Conservation (phyloP, 1,140 invertebrate species). For the Vanessa tameamea region DNA sequence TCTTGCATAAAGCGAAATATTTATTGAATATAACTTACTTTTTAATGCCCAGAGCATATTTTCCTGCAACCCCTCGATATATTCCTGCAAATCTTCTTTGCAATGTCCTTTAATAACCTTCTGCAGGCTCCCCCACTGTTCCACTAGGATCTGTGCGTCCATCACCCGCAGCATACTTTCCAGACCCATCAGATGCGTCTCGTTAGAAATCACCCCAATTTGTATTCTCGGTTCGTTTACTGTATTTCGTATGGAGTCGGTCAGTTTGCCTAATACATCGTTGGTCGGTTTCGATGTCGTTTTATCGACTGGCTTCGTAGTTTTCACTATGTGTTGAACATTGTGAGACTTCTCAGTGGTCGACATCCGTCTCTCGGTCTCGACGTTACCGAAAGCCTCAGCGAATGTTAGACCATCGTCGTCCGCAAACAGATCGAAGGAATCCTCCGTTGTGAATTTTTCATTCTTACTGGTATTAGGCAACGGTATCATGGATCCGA, state of each 20-base stretch:
- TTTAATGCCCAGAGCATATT: constrained; percentile 87
- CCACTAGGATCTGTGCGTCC: constrained; percentile 76
- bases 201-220: constrained; percentile 46
- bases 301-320: constrained; percentile 54
- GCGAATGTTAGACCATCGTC: constrained; percentile 70
- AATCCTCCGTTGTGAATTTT: constrained; percentile 51
- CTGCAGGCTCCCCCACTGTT: constrained; percentile 73
- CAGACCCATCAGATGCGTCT: constrained; percentile 69
- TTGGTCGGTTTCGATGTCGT: constrained; percentile 57
- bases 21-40: constrained; percentile 81
- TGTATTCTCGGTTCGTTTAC: constrained; percentile 62
- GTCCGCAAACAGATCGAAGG: constrained; percentile 67
- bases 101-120: constrained; percentile 75
- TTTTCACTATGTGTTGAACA: constrained; percentile 71
- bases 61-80: constrained; percentile 83
- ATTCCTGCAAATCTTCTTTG: constrained; percentile 82
- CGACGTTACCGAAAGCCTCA: constrained; percentile 55
- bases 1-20: not conserved
- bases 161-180: constrained; percentile 80
- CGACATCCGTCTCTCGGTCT: constrained; percentile 47
- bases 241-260: constrained; percentile 57
- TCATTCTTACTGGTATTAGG: constrained; percentile 46
- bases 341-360: constrained; percentile 71
- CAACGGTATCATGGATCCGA: constrained; percentile 53
- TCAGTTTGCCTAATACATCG: constrained; percentile 56